A percentile compares a stretch with the other conserved stretches of the same genome.
phyloP scores from a whole-genome alignment of 2,888 invertebrate genomes.

The Nowickia ferox region DNA sequence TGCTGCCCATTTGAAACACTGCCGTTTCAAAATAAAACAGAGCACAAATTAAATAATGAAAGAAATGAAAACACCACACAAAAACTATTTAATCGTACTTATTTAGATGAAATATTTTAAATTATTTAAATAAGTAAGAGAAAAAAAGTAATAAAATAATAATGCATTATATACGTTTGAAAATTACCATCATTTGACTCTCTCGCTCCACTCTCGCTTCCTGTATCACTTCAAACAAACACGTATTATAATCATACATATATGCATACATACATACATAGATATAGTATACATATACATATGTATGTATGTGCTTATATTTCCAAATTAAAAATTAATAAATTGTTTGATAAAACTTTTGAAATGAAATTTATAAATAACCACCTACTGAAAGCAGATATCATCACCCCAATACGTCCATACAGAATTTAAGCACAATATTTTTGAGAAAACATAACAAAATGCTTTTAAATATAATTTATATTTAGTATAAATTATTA shows the following conservation, averaged over 20 bases:
- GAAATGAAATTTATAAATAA: slow-evolving; percentile 23
- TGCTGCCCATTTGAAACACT: slow-evolving; percentile 71
- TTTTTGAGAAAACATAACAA: slow-evolving; percentile 13
- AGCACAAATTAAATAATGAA: slow-evolving; percentile 54
- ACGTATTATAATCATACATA: slow-evolving; percentile 18
- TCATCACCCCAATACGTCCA: slow-evolving; percentile 60
- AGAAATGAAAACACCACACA: slow-evolving; percentile 19
- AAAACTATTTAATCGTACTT: slow-evolving; percentile 21
- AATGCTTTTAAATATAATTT: slow-evolving; percentile 13
- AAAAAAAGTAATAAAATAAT: neutral
- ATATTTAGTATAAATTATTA: neutral
- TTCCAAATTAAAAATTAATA: neutral
- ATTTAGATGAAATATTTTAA: slow-evolving; percentile 15
- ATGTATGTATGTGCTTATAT: no score
- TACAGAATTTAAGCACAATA: slow-evolving; percentile 57
- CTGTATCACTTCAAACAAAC: neutral
- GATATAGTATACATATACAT: neutral
- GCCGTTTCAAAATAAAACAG: slow-evolving; percentile 63
- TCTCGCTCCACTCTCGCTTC: slow-evolving; percentile 20
- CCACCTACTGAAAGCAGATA: slow-evolving; percentile 28
- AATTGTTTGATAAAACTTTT: neutral
- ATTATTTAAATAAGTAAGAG: slow-evolving; percentile 28
- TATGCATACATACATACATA: slow-evolving; percentile 5
- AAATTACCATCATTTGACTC: slow-evolving; percentile 22
- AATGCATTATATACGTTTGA: neutral